Evolutionary conservation across 2,888 invertebrate species (phyloP), one percentile per base, ranked within the genome.

Genomic region (Drosophila histrio): DNA sequence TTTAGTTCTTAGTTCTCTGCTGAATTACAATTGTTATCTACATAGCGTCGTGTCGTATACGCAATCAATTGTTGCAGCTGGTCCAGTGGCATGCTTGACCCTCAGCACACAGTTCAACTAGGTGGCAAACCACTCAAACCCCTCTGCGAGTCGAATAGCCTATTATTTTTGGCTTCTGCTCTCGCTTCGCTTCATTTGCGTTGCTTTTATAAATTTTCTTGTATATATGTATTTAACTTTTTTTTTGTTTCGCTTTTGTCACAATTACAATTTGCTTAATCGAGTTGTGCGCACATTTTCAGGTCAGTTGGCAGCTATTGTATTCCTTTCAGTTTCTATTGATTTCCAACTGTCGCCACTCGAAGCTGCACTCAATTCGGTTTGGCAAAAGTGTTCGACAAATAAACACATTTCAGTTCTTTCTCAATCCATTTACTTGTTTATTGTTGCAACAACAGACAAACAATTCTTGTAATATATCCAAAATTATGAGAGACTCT

Each of bases 11-110:
- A 19, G 49, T 54, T 28, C 26, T 46, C 30, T 32, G 17, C 30
- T 24, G 15, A 54, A 53, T 53, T 43, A 76, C 77, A 61, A 72
- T 72, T 66, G 72, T 69, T 77, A 72, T 79, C 65, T 63, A 43
- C 56, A 62, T 64, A 47, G 32, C 57, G 79, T 65, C 26, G 71
- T 70, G 74, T 69, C 82, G 87, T 81, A 85, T 82, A 82, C 85
- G 86, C 81, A 85, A 87, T 87, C 85, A 82, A 81, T 85, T 78
- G 72, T 68, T 87, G 87, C 87, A 80, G 65, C 71, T 60, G 77
- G 41, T 61, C 73, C 65, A 47, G 21, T 56, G 77, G 21, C 47
- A 41, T 46, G 61, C 17, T 52, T 72, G 73, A 74, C 77, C 73
- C 61, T 58, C 22, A 34, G 38, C 53, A 36, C 24, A 47, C 39